These are phyloP conservation scores for Salarias fasciatus DNA, from an alignment of 2,797 vertebrate species.

Conservation along the genomic window DNA sequence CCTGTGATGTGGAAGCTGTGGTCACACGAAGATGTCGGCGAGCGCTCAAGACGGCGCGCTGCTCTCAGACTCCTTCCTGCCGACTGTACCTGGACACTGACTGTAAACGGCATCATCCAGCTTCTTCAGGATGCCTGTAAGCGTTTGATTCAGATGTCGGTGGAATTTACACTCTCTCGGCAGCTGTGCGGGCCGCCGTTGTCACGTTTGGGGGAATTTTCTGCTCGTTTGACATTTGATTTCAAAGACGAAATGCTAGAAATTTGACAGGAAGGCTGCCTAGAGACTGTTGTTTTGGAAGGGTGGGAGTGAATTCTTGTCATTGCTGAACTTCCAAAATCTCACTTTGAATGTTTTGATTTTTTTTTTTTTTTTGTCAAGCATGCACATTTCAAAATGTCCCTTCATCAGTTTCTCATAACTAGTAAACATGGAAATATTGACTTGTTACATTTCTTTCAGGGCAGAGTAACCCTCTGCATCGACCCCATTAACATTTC, in stretches of 20 bases:
- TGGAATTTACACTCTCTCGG: constrained; percentile 63
- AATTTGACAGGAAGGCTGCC: constrained; percentile 57
- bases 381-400: constrained; percentile 7
- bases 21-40: constrained; percentile 65
- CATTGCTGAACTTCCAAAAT: constrained; percentile 36
- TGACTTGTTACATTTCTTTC: neutral
- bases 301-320: constrained; percentile 16
- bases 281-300: constrained; percentile 55
- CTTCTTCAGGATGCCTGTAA: constrained; percentile 18
- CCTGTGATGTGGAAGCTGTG: constrained; percentile 79
- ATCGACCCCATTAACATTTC: constrained; percentile 6
- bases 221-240: constrained; percentile 54
- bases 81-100: constrained; percentile 32
- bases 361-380: neutral
- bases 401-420: constrained; percentile 14
- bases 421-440: neutral
- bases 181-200: neutral
- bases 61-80: constrained; percentile 30
- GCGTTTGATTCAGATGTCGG: constrained; percentile 25
- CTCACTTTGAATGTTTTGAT: constrained; percentile 1
- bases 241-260: constrained; percentile 45
- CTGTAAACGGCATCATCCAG: constrained; percentile 6
- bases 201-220: constrained; percentile 65
- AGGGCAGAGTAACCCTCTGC: neutral
- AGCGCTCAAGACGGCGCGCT: constrained; percentile 17